Percentiles rank a stretch among this genome's conserved stretches.
Evolutionary conservation across 2,888 invertebrate species (phyloP).

Genomic region (Drosophila prostipennis): DNA sequence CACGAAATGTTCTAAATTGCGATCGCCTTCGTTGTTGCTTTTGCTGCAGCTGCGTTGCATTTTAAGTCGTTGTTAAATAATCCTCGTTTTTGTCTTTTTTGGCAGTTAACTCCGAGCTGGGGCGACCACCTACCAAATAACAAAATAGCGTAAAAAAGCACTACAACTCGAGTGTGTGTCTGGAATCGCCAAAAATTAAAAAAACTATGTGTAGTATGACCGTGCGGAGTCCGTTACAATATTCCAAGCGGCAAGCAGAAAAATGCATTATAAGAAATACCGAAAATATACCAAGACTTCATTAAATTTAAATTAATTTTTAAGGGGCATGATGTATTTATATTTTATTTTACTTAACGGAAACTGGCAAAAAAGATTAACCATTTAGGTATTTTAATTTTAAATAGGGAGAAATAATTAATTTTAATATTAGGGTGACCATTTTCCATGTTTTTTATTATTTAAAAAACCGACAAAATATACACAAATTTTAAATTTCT

Average conservation of each 20-base stretch:
- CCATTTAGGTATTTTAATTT: no score
- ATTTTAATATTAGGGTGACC: background rate
- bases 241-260: background rate
- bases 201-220: conserved; percentile 48
- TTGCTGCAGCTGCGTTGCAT: background rate
- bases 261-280: background rate
- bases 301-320: background rate
- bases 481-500: background rate
- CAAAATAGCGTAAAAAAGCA: conserved; percentile 77
- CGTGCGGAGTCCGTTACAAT: background rate
- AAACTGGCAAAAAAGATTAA: no score
- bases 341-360: no score
- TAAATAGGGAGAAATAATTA: background rate
- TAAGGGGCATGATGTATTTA: no score
- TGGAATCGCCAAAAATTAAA: conserved; percentile 67
- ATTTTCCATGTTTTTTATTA: background rate
- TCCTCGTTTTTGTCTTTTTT: background rate
- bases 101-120: conserved; percentile 2
- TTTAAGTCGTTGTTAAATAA: conserved; percentile 7
- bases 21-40: conserved; percentile 15
- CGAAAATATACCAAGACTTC: background rate
- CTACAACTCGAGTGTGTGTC: conserved; percentile 68
- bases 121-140: conserved; percentile 65
- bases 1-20: conserved; percentile 55
- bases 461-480: background rate